Base-by-base conservation (phyloP, 64 coral and sea anemone species). In the Porites australiensis region DNA sequence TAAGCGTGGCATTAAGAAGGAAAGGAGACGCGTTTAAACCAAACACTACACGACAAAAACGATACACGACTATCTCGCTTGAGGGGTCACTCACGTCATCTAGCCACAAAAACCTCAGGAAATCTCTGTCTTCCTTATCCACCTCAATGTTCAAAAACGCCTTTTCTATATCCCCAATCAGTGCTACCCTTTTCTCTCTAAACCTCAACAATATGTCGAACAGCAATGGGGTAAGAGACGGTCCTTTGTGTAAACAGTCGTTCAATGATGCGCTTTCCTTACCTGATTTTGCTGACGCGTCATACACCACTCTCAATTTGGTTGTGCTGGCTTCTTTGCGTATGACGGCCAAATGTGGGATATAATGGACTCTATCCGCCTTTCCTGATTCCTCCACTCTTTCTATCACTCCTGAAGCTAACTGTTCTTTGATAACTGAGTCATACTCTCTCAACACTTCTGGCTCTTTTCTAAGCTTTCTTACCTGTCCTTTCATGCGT, bases 341-440 rank as follows among this genome's bases (percentile, higher is more conserved):
- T 57, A 57, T 57, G 53, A 57, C 53, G 5, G 90, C 90, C 13
- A 73, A 50, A 82, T 90, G 51, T 76, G 88, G 77, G 43, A 79
- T 63, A 20, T 68, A 90, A 44, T 79, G 43, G 65, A 79, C 76
- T 67, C 61, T n/a, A 79, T 90, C 62, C 18, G 74, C 0, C 47
- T 14, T 14, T 1, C 68, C 74, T 54, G 68, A 79, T 64, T 60
- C 57, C 20, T 4, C 55, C 44, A 90, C 88, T 69, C 45, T 77
- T 57, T 90, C 88, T 90, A 90, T 90, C 7, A 86, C 55, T 45
- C 90, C 90, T 62, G 72, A 71, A 2, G 0, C 72, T 75, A 75
- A 65, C 48, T 92, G 90, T n/a, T n/a, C n/a, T n/a, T n/a, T n/a
- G n/a, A 92, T 92, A 13, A 84, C 70, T 48, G 57, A 10, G 15